Conservation (phyloP, 2,797 vertebrate genomes). For the Enteromius afrohamiltoni region DNA sequence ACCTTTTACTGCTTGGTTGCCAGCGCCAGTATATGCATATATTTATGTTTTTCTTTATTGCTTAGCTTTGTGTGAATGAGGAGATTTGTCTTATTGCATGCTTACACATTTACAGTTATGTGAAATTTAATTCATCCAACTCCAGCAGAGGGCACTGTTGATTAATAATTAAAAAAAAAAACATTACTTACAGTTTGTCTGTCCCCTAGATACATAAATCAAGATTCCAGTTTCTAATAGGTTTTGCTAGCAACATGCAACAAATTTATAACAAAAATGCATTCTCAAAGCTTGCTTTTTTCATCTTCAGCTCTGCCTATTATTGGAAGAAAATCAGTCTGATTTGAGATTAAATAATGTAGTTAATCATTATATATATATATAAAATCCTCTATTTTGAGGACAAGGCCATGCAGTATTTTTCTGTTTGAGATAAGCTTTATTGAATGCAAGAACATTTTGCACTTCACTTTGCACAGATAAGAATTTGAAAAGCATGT, state of each 20-base stretch:
- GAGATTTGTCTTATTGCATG: neutral
- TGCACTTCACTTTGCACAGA: neutral
- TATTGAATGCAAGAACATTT: neutral
- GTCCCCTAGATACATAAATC: neutral
- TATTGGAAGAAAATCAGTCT: neutral
- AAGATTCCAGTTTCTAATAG: neutral
- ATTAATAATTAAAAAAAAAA: neutral
- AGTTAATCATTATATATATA: neutral
- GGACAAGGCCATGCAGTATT: neutral
- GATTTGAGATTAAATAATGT: neutral
- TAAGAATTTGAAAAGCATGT: neutral
- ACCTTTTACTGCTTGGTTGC: neutral
- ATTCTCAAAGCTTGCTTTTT: neutral
- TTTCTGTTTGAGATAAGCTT: neutral
- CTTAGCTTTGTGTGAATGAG: neutral
- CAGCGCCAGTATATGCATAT: neutral
- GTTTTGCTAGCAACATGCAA: neutral
- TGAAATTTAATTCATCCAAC: neutral
- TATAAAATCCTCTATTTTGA: neutral
- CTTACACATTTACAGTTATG: too few relatives aligned
- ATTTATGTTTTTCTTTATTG: neutral
- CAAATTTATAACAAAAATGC: neutral
- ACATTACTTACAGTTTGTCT: neutral
- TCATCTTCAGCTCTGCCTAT: neutral
- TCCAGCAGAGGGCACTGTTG: slow-evolving; percentile 29